phyloP scores from a whole-genome alignment of 2,113 vertebrate species.

The Carassius auratus region DNA sequence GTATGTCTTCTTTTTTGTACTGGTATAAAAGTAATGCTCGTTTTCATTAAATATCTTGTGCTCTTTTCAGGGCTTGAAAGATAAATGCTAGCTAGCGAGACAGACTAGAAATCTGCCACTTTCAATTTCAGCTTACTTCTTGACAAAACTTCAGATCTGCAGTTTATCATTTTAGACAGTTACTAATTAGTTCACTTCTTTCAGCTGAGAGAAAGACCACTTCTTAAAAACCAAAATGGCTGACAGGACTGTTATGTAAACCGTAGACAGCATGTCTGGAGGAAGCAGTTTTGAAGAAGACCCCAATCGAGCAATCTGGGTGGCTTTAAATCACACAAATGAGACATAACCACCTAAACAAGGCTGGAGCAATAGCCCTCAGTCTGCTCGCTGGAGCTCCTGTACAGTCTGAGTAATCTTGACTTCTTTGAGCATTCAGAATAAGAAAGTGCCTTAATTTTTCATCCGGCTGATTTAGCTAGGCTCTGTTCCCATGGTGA shows the following conservation, averaged over 20 bases:
- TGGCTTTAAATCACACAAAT: constrained; percentile 9
- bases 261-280: background rate
- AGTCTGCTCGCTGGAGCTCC: background rate
- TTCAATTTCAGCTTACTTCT: background rate
- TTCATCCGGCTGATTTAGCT: constrained; percentile 62
- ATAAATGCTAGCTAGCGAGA: background rate
- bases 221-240: background rate
- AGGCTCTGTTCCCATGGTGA: constrained; percentile 55
- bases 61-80: background rate
- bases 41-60: background rate
- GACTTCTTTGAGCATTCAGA: constrained; percentile 7
- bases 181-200: background rate
- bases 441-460: constrained; percentile 35
- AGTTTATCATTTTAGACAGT: background rate
- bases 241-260: background rate
- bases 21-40: background rate
- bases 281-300: background rate
- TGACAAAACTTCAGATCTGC: background rate
- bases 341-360: constrained; percentile 6
- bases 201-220: background rate
- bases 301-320: background rate
- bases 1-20: background rate
- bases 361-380: background rate
- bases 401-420: background rate
- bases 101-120: background rate